Conservation (phyloP, 2,797 vertebrate species). For the Tapirus indicus region DNA sequence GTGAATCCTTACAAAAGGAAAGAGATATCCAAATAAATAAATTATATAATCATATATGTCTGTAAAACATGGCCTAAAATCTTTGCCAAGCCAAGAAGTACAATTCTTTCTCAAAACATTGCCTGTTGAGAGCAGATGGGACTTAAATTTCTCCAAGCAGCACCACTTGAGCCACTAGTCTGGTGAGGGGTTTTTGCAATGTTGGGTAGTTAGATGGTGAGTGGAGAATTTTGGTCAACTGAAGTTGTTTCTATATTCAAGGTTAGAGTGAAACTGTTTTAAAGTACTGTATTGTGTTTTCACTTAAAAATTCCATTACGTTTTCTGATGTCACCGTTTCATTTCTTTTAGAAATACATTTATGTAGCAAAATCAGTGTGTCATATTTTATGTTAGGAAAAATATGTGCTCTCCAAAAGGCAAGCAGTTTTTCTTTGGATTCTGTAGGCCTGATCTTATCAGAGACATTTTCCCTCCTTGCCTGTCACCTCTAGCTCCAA, state of each 20-base stretch:
- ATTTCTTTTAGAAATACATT: slow-evolving; percentile 36
- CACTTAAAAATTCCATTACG: neutral
- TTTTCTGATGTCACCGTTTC: slow-evolving; percentile 20
- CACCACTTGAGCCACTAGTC: neutral
- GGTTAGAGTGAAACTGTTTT: slow-evolving; percentile 1
- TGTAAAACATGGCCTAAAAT: slow-evolving; percentile 50
- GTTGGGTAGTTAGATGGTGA: neutral
- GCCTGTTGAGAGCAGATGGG: slow-evolving; percentile 33
- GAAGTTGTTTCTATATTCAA: slow-evolving; percentile 41
- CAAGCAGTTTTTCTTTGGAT: neutral
- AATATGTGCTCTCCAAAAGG: neutral
- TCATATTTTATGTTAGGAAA: slow-evolving; percentile 11
- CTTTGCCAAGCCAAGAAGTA: slow-evolving; percentile 11
- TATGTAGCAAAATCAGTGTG: slow-evolving; percentile 43
- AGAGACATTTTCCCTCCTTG: neutral
- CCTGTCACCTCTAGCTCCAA: neutral
- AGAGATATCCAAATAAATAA: slow-evolving; percentile 26
- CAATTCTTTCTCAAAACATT: slow-evolving; percentile 53
- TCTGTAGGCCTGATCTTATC: neutral
- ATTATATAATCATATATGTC: slow-evolving; percentile 4
- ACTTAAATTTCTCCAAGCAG: slow-evolving; percentile 21
- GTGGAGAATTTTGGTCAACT: slow-evolving; percentile 17
- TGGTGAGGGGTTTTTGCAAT: neutral
- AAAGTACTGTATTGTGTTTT: neutral
- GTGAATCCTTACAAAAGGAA: neutral